phyloP scores from a whole-genome alignment of 2,113 vertebrate species.

The Erythrolamprus reginae region DNA sequence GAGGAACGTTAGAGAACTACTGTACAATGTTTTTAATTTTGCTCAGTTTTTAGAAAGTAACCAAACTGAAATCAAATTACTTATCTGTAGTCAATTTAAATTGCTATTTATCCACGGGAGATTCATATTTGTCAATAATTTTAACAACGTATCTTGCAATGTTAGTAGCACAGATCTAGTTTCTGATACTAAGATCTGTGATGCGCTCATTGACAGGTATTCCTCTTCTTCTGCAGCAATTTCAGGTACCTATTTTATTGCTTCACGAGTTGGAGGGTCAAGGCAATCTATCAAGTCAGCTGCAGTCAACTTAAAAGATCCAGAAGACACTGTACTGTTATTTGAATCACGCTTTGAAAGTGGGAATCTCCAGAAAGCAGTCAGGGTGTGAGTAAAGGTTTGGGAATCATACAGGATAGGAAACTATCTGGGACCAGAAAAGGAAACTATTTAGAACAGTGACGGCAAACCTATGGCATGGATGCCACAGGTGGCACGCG shows the following conservation, averaged over 20 bases:
- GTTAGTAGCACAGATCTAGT: neutral
- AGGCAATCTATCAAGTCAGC: slow-evolving; percentile 55
- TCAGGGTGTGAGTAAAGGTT: slow-evolving; percentile 75
- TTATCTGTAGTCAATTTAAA: neutral
- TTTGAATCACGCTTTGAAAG: slow-evolving; percentile 95
- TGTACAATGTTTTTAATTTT: neutral
- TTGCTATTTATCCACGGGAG: neutral
- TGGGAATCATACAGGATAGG: neutral
- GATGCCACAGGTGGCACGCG: no score
- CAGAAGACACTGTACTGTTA: slow-evolving; percentile 68
- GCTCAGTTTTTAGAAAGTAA: neutral
- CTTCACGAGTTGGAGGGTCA: slow-evolving; percentile 74
- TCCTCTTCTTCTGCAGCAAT: slow-evolving; percentile 45
- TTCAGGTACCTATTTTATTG: slow-evolving; percentile 72
- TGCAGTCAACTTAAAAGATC: slow-evolving; percentile 31
- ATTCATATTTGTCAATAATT: neutral
- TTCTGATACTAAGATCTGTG: neutral
- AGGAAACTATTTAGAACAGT: no score
- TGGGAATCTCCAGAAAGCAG: slow-evolving; percentile 86
- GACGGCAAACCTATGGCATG: no score
- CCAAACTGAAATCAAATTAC: neutral
- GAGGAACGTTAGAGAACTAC: neutral
- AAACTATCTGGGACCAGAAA: neutral
- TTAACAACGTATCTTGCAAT: neutral
- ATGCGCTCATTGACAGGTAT: neutral